Base-by-base conservation (phyloP, 2,888 invertebrate genomes). In the Pollenia labialis region DNA sequence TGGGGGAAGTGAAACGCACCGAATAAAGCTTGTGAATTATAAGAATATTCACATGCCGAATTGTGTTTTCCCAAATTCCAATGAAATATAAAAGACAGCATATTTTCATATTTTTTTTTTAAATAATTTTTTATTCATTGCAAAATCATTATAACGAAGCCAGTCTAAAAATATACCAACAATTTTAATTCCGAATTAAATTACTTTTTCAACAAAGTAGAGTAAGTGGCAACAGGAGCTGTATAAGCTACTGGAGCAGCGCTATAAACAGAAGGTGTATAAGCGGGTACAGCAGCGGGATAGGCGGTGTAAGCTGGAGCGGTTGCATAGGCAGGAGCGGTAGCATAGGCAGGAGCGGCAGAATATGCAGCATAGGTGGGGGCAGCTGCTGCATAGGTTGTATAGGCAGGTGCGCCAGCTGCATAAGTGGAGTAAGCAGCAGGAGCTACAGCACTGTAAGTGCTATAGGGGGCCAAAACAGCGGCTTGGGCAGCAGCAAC, bases 401-500 rank as follows among this genome's bases (percentile, higher is more conserved):
- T 86, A 72, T 87, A 81, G 48, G 87, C 76, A 4, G 87, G 83
- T 0, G 85, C 87, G 1, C 87, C 58, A 46, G 88, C 85, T 60
- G 84, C 82, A 8, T 85, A 87, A 48, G 84, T 60, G 40, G 85
- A 81, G 42, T 85, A 88, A 56, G 88, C 85, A 14, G 88, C 85
- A 14, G 88, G 80, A 74, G 85, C 87, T 1, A 87, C 83, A n/a
- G 89, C 89, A 40, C 88, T 87, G 32, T 89, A 89, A 10, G 89
- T 88, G 54, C 79, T 60, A 14, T 85, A 44, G 18, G 88, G 87
- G 54, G 85, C 72, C 23, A 91, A 82, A 75, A 86, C 88, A 58
- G 91, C 91, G 82, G 91, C 92, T 89, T 91, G 91, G 68, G 91
- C 91, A 82, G 85, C 91, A 88, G 92, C 92, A 60, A 92, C 75